phyloP scores from a whole-genome alignment of 2,113 vertebrate genomes.

The Hyla sarda region DNA sequence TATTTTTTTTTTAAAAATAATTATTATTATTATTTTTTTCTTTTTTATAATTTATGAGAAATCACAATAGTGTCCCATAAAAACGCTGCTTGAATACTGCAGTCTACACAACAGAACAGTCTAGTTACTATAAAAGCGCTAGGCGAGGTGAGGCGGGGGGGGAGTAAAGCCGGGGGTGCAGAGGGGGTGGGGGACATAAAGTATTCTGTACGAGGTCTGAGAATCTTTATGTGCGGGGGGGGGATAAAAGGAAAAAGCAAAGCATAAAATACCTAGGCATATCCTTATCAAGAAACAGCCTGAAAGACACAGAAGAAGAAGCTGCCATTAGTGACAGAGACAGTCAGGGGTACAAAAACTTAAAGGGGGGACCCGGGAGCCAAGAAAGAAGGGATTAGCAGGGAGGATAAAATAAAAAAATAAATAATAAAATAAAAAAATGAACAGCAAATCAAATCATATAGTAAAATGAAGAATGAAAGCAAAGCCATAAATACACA shows the following conservation, averaged over 20 bases:
- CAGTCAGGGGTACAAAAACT: slow-evolving; percentile 32
- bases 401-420: background rate
- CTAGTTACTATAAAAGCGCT: background rate
- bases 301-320: slow-evolving; percentile 83
- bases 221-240: slow-evolving; percentile 41
- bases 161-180: background rate
- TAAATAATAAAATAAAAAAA: too few relatives aligned
- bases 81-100: background rate
- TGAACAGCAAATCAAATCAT: slow-evolving; percentile 37
- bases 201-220: background rate
- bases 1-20: too few relatives aligned
- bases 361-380: slow-evolving; percentile 63
- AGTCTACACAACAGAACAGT: background rate
- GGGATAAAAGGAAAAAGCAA: slow-evolving; percentile 59
- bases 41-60: background rate
- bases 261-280: slow-evolving; percentile 94
- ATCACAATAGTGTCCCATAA: background rate
- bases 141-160: background rate
- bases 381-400: slow-evolving; percentile 62
- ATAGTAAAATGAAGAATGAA: slow-evolving; percentile 68
- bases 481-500: slow-evolving; percentile 51
- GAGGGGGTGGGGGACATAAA: slow-evolving; percentile 8
- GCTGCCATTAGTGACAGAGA: slow-evolving; percentile 78
- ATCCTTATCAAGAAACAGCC: slow-evolving; percentile 99
- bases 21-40: too few relatives aligned